Base-by-base conservation (phyloP, 2,113 vertebrate genomes). In the Lycaon pictus region DNA sequence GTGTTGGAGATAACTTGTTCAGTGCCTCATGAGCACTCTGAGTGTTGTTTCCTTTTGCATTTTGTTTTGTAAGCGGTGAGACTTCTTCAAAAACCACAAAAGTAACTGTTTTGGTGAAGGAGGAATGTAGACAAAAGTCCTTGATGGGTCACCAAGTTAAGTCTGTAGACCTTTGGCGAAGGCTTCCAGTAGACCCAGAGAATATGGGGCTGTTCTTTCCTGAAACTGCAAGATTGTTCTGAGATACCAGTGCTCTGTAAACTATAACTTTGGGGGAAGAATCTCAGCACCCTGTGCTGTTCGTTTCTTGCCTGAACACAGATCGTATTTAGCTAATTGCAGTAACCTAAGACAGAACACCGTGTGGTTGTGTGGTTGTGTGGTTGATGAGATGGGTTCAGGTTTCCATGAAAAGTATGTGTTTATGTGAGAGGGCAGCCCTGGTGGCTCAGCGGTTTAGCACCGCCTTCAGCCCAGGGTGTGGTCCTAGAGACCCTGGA, bases 1-100 rank as follows among this genome's bases (percentile, higher is more conserved):
- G 25, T 3, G 1, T 25, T 16, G 4, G 3, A 13, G 62, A 0
- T 29, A 1, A 2, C 32, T 72, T 35, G 58, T n/a, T 82, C 16
- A 8, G 56, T 1, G 2, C 27, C 55, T 32, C 8, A 51, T 63
- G 60, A 32, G 60, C 5, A 9, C 25, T 60, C 56, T 37, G 0
- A 2, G 9, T 51, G 9, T 22, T 29, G 20, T 48, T 51, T 60
- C 43, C 23, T 53, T 7, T 32, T 20, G 5, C 11, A 29, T 9
- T 53, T 53, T 48, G 90, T 77, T 48, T 65, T 15, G 23, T 56
- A 55, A 92, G 60, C 35, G 85, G n/a, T 15, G 80, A 53, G 56
- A 56, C 16, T 48, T 37, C 95, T 58, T 12, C 37, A 32, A 79
- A 32, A 67, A 56, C 4, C 20, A 35, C 55, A 85, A 48, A 63